phyloP scores from a whole-genome alignment of 2,113 vertebrate species.

The Glaucomys volans region DNA sequence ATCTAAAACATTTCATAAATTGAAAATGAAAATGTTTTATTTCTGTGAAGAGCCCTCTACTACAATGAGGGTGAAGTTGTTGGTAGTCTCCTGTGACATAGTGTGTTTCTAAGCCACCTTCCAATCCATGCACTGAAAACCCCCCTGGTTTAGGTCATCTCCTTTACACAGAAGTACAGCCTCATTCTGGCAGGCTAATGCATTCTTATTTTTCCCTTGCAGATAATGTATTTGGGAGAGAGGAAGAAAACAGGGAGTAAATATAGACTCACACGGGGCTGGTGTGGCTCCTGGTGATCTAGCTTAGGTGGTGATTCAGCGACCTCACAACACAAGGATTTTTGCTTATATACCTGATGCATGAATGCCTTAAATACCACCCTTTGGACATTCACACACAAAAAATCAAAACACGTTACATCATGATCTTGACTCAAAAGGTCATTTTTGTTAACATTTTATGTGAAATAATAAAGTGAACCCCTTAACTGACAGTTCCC shows the following conservation, averaged over 20 bases:
- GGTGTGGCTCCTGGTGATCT: not conserved
- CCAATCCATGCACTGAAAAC: not conserved
- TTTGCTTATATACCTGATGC: too few relatives aligned
- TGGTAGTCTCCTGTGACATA: not conserved
- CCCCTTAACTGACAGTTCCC: not conserved
- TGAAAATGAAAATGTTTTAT: not conserved
- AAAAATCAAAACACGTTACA: not conserved
- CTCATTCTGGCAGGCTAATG: not conserved
- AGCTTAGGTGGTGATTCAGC: not conserved
- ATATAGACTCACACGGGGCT: not conserved
- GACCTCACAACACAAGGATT: fast-evolving
- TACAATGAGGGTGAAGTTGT: not conserved
- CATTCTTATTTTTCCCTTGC: not conserved
- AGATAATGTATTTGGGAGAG: not conserved
- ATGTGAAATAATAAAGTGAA: not conserved
- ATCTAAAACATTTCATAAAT: not conserved
- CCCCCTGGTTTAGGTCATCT: not conserved
- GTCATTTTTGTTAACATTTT: not conserved
- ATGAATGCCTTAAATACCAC: not conserved
- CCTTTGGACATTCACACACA: not conserved
- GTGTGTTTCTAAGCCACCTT: not conserved
- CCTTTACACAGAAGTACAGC: not conserved
- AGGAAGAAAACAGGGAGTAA: not conserved
- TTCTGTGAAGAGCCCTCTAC: not conserved
- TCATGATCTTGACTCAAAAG: not conserved